Percentiles rank a stretch among this genome's conserved stretches.
Evolutionary conservation across 92 coral and sea anemone genomes (phyloP).

Genomic region (Phenganax marumi): DNA sequence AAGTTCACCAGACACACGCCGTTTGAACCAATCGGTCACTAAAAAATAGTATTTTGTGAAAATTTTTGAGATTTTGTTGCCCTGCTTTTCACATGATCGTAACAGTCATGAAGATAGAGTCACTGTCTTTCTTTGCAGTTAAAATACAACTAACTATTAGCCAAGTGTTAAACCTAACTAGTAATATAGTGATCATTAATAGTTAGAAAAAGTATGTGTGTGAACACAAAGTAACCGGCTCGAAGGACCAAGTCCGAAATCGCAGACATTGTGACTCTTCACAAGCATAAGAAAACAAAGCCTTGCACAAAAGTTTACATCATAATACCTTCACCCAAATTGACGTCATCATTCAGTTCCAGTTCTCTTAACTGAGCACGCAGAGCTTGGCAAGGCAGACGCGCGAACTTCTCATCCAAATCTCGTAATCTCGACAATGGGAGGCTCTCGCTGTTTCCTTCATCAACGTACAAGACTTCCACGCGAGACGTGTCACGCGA

Average conservation of each 20-base stretch:
- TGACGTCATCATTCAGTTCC: slow-evolving; percentile 49
- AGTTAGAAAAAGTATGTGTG: too few relatives aligned
- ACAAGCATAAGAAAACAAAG: too few relatives aligned
- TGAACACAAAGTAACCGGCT: too few relatives aligned
- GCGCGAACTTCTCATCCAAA: slow-evolving; percentile 67
- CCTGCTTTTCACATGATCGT: too few relatives aligned
- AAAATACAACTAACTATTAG: too few relatives aligned
- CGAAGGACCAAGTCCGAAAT: too few relatives aligned
- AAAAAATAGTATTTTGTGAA: not conserved
- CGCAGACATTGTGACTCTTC: too few relatives aligned
- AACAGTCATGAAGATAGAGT: too few relatives aligned
- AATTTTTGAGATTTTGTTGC: not conserved
- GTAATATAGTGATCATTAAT: too few relatives aligned
- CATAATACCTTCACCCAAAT: slow-evolving; percentile 11
- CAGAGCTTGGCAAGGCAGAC: slow-evolving; percentile 83
- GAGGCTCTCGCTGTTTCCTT: slow-evolving; percentile 78
- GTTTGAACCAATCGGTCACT: slow-evolving; percentile 42
- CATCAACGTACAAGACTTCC: slow-evolving; percentile 86
- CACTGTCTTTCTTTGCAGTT: too few relatives aligned
- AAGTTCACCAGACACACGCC: slow-evolving; percentile 39
- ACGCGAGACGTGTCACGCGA: slow-evolving; percentile 52
- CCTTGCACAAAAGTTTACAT: not conserved
- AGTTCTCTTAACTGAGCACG: slow-evolving; percentile 86
- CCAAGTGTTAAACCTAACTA: too few relatives aligned
- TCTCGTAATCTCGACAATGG: slow-evolving; percentile 77